These are phyloP conservation scores for Rhyacophila evoluta DNA, from an alignment of 2,888 invertebrate genomes.

Conservation along the genomic window DNA sequence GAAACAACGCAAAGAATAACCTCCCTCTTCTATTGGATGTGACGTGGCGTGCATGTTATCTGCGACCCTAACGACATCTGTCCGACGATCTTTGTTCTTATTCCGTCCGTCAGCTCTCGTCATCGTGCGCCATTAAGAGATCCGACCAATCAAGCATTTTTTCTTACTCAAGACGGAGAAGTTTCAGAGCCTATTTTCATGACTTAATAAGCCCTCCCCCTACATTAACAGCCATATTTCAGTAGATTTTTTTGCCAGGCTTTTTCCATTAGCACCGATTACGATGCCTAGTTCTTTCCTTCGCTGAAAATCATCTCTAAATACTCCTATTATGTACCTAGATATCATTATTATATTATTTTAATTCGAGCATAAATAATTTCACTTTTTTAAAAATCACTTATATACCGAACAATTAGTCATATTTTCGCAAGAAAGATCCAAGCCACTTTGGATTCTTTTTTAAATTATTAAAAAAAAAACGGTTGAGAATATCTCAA, in stretches of 20 bases:
- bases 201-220: constrained; percentile 18
- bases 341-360: no score
- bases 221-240: constrained; percentile 5
- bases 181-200: not conserved
- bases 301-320: not conserved
- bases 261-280: constrained; percentile 11
- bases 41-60: constrained; percentile 22
- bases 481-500: no score
- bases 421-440: no score
- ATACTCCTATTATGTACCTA: not conserved
- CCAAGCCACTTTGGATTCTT: no score
- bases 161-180: not conserved
- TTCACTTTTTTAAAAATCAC: no score
- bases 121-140: not conserved
- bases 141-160: constrained; percentile 2
- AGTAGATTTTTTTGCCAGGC: constrained; percentile 11
- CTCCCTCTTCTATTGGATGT: constrained; percentile 13
- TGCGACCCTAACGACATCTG: constrained; percentile 22
- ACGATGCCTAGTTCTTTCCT: not conserved
- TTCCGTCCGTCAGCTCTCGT: constrained; percentile 2
- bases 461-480: no score
- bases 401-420: no score
- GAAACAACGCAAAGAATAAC: constrained; percentile 7
- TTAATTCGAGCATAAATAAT: no score
- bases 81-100: constrained; percentile 15